A percentile compares a stretch with the other conserved stretches of the same genome.
These are phyloP conservation scores for Nebria salina DNA, from an alignment of 2,888 invertebrate genomes.

Conservation along the genomic window DNA sequence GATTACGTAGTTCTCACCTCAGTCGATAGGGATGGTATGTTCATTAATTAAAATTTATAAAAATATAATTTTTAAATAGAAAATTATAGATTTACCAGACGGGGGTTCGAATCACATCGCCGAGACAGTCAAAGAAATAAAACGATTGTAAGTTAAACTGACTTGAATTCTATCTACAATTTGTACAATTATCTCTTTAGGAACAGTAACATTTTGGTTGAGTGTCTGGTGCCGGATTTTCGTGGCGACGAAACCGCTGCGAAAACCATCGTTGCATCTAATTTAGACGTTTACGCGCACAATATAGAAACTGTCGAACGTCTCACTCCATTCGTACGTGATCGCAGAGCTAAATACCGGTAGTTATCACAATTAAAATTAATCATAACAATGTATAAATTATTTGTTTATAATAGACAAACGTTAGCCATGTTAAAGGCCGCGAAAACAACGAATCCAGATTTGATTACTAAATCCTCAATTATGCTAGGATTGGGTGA, in stretches of 20 bases:
- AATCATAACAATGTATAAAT: background rate
- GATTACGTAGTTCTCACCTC: slow-evolving; percentile 98
- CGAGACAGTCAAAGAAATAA: slow-evolving; percentile 88
- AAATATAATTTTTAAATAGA: slow-evolving; percentile 13
- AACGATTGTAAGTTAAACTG: slow-evolving; percentile 70
- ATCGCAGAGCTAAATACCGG: slow-evolving; percentile 89
- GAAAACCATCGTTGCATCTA: slow-evolving; percentile 78
- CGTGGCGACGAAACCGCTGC: slow-evolving; percentile 82
- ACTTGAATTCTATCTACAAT: slow-evolving; percentile 10
- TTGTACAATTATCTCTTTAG: slow-evolving; percentile 57
- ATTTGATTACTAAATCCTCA: slow-evolving; percentile 94
- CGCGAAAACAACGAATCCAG: slow-evolving; percentile 82
- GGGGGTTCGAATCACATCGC: slow-evolving; percentile 96
- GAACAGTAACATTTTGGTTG: slow-evolving; percentile 88
- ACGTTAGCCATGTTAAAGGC: slow-evolving; percentile 83
- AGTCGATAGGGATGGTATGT: slow-evolving; percentile 93
- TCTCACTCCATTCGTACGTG: slow-evolving; percentile 91
- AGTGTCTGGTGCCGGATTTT: slow-evolving; percentile 97
- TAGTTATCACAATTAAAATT: slow-evolving; percentile 52
- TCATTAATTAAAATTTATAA: slow-evolving; percentile 15
- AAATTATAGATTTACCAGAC: slow-evolving; percentile 82
- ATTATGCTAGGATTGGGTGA: slow-evolving; percentile 98
- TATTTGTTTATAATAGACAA: slow-evolving; percentile 68
- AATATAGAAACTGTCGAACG: slow-evolving; percentile 97
- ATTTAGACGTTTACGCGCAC: slow-evolving; percentile 97